Evolutionary conservation across 2,888 invertebrate species (phyloP), one percentile per base, ranked within the genome.

Genomic region (Phalera bucephala): DNA sequence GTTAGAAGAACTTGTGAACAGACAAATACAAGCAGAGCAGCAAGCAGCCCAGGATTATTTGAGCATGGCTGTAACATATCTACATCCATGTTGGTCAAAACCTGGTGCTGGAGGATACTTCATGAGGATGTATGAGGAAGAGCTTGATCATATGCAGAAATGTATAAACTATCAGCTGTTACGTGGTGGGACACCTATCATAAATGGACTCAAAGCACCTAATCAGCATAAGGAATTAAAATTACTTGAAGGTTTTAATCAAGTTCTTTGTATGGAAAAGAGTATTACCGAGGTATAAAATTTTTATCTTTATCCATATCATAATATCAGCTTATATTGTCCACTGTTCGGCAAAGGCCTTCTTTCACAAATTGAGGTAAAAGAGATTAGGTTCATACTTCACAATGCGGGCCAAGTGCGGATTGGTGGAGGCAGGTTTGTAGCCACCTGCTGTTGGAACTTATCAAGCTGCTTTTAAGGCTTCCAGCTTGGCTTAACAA

Each of bases 51-150:
- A 70, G 21, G 57, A 64, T 23, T 76, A 76, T 51, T 56, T 77
- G 42, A 61, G 47, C 10, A 59, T 76, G 38, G 76, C 72, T 19
- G 59, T 66, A 6, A 33, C 36, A 19, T 76, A 75, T 33, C 39
- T 72, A 3, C 70, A 75, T 23, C 61, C 72, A 1, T 48, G 45
- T 32, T 37, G 56, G 11, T 60, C 65, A n/a, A 47, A 49, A 25
- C 40, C 50, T 14, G 77, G 76, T 1, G 57, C 60, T 9, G 73
- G 72, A 7, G 67, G 65, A 0, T 73, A 62, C 36, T 76, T 72
- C 34, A 72, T 76, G 69, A 67, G 53, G 45, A 73, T 76, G 74
- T 73, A 66, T 45, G 45, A 67, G 9, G 74, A 76, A 38, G 75
- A 76, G 52, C 35, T 74, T 5, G 41, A 45, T 10, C 76, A 77